These are phyloP conservation scores for Craseonycteris thonglongyai DNA, from an alignment of 2,113 vertebrate genomes.

Conservation along the genomic window DNA sequence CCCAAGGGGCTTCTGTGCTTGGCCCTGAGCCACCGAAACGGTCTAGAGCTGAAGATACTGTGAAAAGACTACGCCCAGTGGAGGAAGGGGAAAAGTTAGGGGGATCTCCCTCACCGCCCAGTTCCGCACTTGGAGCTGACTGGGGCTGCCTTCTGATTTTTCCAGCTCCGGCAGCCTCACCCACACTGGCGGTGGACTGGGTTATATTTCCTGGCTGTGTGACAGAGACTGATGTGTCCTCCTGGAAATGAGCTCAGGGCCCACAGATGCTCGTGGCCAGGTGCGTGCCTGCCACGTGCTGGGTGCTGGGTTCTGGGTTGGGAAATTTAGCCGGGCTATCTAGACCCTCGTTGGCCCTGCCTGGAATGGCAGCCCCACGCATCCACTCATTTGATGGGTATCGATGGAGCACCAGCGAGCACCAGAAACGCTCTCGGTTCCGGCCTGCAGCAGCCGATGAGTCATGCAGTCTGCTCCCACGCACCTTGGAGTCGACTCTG, in stretches of 20 bases:
- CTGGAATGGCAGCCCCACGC: not conserved
- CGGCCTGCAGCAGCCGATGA: fast-evolving
- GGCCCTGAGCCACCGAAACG: not conserved
- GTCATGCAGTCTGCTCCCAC: not conserved
- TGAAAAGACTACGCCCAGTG: not conserved
- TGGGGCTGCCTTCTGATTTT: not conserved
- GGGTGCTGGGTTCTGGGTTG: not conserved
- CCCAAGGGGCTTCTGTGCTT: fast-evolving
- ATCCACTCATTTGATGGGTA: not conserved
- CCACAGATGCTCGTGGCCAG: not conserved
- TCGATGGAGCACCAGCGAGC: fast-evolving
- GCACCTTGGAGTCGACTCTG: not conserved
- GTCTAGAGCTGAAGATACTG: fast-evolving
- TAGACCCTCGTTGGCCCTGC: fast-evolving
- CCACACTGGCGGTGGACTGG: not conserved
- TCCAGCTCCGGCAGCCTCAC: not conserved
- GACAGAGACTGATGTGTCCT: not conserved
- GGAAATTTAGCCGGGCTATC: not conserved
- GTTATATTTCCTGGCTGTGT: not conserved
- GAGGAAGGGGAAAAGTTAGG: not conserved
- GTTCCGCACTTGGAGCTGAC: not conserved
- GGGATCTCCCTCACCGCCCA: fast-evolving
- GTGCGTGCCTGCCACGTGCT: too few relatives aligned
- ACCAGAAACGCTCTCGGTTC: not conserved
- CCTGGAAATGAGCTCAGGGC: not conserved